Percentiles rank a stretch among this genome's conserved stretches.
phyloP scores from a whole-genome alignment of 1,140 invertebrate genomes.

The Zaprionus ornatus region DNA sequence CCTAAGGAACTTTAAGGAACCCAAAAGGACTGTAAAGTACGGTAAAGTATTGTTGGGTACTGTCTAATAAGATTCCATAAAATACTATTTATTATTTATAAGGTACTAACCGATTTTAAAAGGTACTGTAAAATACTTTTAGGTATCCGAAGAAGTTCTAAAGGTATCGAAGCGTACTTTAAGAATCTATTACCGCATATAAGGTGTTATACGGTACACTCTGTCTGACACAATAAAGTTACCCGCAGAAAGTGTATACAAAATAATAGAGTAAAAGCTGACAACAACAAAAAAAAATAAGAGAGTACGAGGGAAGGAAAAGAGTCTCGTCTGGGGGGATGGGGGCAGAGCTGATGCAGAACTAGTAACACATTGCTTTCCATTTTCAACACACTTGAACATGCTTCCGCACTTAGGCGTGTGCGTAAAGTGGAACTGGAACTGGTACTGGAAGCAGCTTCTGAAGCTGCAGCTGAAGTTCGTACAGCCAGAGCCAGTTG shows the following conservation, averaged over 20 bases:
- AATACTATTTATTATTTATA: no score
- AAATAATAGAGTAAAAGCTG: neutral
- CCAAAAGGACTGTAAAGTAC: no score
- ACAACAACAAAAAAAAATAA: neutral
- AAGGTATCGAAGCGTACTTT: no score
- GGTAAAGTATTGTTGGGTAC: no score
- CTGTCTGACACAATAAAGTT: neutral
- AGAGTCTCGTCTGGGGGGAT: neutral
- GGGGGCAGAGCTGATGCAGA: neutral
- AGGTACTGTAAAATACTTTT: no score
- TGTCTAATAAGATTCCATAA: no score
- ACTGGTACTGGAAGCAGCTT: constrained; percentile 10
- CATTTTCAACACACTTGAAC: constrained; percentile 80
- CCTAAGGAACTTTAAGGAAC: no score
- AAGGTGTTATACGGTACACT: no score
- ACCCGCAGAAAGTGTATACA: neutral
- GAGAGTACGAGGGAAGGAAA: neutral
- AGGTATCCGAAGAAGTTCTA: no score
- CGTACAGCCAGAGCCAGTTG: neutral
- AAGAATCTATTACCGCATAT: no score
- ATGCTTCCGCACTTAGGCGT: constrained; percentile 79
- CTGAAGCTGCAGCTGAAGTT: constrained; percentile 14
- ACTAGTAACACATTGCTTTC: constrained; percentile 75
- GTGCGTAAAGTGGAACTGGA: constrained; percentile 48
- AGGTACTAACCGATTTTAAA: no score